Evolutionary conservation across 1,140 invertebrate genomes (phyloP), one percentile per base, ranked within the genome.

Genomic region (Coelopa frigida): DNA sequence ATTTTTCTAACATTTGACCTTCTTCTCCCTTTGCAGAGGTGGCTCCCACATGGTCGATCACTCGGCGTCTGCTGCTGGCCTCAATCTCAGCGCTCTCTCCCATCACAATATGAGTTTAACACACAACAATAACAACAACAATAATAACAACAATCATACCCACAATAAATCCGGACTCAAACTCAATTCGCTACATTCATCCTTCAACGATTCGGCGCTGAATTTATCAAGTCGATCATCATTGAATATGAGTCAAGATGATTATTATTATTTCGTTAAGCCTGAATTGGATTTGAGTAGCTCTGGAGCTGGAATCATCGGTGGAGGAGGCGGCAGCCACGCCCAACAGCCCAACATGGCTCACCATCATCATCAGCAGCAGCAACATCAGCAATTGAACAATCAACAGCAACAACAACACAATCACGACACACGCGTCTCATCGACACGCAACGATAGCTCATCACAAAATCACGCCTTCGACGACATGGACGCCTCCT

Each of bases 161-260:
- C 46, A 31, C 5, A 60, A 39, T 39, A 65, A 65, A 38, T 40
- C 49, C n/a, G 32, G 32, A 11, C 0, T 20, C 51, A 65, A 65
- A 50, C 38, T 59, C 6, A 54, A 37, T 37, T 26, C 44, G 29
- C 33, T 49, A 17, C 48, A 49, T 26, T 49, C 59, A 8, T 48
- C 59, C n/a, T 65, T 56, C 31, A 56, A 48, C 32, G 62, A 66
- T 18, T 53, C 57, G 3, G 52, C 53, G 27, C 42, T 66, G n/a
- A 66, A 66, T 55, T 52, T 66, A 6, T 66, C 62, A 2, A 66
- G 65, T 46, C 60, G 61, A 35, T 54, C 62, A 6, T 40, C 47
- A 0, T 24, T 44, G 10, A 49, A 44, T 44, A 37, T 59, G 17
- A 55, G 44, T 44, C 49, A 45, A 20, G 62, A 66, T 5, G 61